Evolutionary conservation across 2,888 invertebrate species (phyloP), one percentile per base, ranked within the genome.

Genomic region (Silvanus unidentatus): DNA sequence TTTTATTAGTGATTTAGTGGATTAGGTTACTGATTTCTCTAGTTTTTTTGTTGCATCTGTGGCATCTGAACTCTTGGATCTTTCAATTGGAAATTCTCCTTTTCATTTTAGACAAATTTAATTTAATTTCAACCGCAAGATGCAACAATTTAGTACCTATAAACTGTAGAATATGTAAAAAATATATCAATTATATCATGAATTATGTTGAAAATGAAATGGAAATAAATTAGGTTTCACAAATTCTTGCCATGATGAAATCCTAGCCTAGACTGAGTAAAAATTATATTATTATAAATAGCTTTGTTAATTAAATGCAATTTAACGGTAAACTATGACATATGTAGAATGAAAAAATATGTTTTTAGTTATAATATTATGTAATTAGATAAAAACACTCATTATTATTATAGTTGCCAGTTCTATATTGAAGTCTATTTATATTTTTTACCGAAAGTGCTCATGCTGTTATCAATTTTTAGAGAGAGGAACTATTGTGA

Each of bases 361-460:
- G 51, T 55, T 62, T 62, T 22, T 62, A 60, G 62, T 63, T 61
- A 55, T 60, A 55, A 53, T 57, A 52, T 51, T 58, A 54, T 50
- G 55, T 55, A 58, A 57, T 22, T 22, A 22, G 4, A 8, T 5
- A 22, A 5, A 22, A 5, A 22, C 22, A 22, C 22, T 22, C 8
- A 22, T 22, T 22, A 22, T 22, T 22, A 22, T 22, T n/a, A 8
- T 22, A 22, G 22, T 22, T 22, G 22, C 58, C 58, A 59, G 54
- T 60, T 60, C 63, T 32, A 32, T 32, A 28, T 12, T 61, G 57
- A 64, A 64, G 53, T 58, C 63, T 62, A 59, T 63, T 65, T 69
- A 69, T 79, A 12, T n/a, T 32, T 79, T 79, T 79, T 69, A 80
- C 80, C 80, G 78, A 79, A 80, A 80, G 80, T 80, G 80, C 80